Conservation (phyloP, 2,888 invertebrate species). For the Leptopilina drosophilae region DNA sequence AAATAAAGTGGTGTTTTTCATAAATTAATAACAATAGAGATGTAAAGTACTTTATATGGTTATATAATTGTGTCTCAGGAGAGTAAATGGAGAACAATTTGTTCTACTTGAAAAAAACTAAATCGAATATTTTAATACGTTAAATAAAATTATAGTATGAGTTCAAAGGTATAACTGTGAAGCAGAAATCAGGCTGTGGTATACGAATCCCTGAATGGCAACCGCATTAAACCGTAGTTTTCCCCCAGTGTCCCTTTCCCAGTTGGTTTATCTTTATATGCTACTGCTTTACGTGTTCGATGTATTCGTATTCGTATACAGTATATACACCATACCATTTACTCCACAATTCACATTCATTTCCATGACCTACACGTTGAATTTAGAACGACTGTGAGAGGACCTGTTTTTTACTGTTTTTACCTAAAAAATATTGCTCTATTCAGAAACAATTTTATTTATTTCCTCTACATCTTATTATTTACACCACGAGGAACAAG, state of each 20-base stretch:
- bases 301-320: constrained; percentile 37
- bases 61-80: not conserved
- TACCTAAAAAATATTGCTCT: constrained; percentile 42
- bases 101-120: not conserved
- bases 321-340: constrained; percentile 29
- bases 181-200: constrained; percentile 24
- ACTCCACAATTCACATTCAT: constrained; percentile 42
- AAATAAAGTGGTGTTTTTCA: too few relatives aligned
- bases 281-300: constrained; percentile 46
- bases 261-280: constrained; percentile 46
- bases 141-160: constrained; percentile 3
- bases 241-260: constrained; percentile 43
- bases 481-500: too few relatives aligned
- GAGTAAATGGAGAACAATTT: not conserved
- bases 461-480: too few relatives aligned
- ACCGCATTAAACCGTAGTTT: constrained; percentile 49
- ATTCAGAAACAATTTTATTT: too few relatives aligned
- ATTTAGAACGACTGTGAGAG: constrained; percentile 30
- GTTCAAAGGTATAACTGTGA: constrained; percentile 3
- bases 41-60: not conserved
- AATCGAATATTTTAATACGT: not conserved
- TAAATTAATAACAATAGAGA: too few relatives aligned
- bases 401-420: not conserved
- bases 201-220: constrained; percentile 41
- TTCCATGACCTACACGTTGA: constrained; percentile 24